Evolutionary conservation across 2,113 vertebrate genomes (phyloP), one percentile per base, ranked within the genome.

Genomic region (Gobiocypris rarus): DNA sequence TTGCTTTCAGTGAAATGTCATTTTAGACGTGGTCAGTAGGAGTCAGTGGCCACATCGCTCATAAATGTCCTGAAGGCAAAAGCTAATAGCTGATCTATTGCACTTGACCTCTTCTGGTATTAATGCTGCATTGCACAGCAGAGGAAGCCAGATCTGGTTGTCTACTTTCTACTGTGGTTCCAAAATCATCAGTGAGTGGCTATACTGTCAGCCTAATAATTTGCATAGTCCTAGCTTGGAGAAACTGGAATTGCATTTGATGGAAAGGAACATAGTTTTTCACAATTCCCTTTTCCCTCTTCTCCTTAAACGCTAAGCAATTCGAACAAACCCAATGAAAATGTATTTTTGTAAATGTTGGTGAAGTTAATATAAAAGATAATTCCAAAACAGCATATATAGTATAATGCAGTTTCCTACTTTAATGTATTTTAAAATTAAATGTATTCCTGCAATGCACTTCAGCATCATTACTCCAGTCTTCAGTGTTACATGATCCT

Each of bases 81-180:
- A 26, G 13, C 14, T 78, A 45, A 78, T 26, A 43, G 38, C 5
- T 3, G 2, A 41, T 76, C 52, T 48, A 9, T 9, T n/a, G 15
- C 22, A 38, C 19, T 56, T 28, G 56, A 1, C 11, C 5, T 76
- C 19, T 24, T 8, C 19, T 70, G 67, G 5, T 13, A 1, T 50
- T 17, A 74, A 69, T 38, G 9, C 17, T 54, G 45, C 10, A 76
- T 28, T 50, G 71, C 73, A 22, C 48, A 86, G 86, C 84, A 90
- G 86, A 88, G 85, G 89, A 89, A 87, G 89, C 87, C 89, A 90
- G 84, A 91, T 86, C 75, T 87, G 75, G 34, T 43, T 43, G 56
- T 78, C 34, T n/a, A 59, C 54, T 77, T 43, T 56, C 73, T 22
- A 17, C 28, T 34, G 54, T 41, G 1, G 1, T 78, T 78, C 9